Evolutionary conservation across 1,140 invertebrate genomes (phyloP), one percentile per base, ranked within the genome.

Genomic region (Caenorhabditis tropicalis): DNA sequence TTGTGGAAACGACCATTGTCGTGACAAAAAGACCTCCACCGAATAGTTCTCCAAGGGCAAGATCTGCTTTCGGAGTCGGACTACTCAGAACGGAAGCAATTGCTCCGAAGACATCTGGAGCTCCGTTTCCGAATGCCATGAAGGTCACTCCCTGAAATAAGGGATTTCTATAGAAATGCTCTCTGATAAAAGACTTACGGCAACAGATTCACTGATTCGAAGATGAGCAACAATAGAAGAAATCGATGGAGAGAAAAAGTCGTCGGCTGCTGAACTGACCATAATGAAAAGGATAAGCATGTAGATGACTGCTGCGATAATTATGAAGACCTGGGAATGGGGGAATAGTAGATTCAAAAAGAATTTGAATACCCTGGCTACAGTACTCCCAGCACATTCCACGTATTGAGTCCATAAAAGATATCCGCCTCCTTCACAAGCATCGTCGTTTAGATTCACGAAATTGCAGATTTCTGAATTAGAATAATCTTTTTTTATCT

Each of bases 91-190:
- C 93, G 92, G 65, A 94, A 83, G 92, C 92, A 58, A 93, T 92
- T 27, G 94, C 93, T 46, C 94, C 94, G 90, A 95, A 94, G 29
- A 95, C 93, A 91, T 95, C 95, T 15, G 94, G 94, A 12, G 94
- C 94, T 39, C 94, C 94, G 92, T 95, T 95, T 19, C 95, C 95
- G 91, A 95, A 95, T 1, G 95, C 94, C 88, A 95, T 89, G 86
- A 95, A 93, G n/a, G 94, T 95, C 7, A 95, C 94, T 12, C 95
- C 95, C 36, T 81, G 79, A 10, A 74, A 65, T 12, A 27, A 4
- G 24, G 33, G 51, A 10, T 81, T 24, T 46, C 19, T 74, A 12
- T 6, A 29, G 53, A 56, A 6, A 1, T 27, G 7, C 31, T 33
- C 19, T 21, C 10, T 3, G 16, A 6, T 1, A 70, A 5, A 70